Percentiles rank a stretch among this genome's conserved stretches.
phyloP scores from a whole-genome alignment of 2,113 vertebrate genomes.

The Neodontobutis hainanensis region DNA sequence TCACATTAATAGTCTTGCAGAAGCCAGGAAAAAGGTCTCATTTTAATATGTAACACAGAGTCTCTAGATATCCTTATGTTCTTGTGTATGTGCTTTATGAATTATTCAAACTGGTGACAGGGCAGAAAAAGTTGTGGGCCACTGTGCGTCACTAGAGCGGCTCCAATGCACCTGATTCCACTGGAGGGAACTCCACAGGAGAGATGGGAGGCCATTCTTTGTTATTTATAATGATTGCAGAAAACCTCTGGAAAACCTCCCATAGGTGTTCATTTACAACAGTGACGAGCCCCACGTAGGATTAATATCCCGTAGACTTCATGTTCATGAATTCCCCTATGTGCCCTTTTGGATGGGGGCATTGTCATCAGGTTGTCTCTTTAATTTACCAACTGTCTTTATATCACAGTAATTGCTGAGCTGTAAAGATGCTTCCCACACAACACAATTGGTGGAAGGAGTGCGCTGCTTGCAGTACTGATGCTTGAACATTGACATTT shows the following conservation, averaged over 20 bases:
- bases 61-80: not conserved
- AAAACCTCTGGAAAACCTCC: not conserved
- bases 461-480: no score
- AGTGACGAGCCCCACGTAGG: not conserved
- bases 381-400: not conserved
- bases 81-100: not conserved
- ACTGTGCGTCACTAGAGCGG: not conserved
- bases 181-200: not conserved
- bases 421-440: not conserved
- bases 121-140: slow-evolving; percentile 1
- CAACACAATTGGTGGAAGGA: no score
- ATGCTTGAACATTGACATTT: no score
- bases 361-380: not conserved
- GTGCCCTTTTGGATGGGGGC: not conserved
- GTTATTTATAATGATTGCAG: slow-evolving; percentile 2
- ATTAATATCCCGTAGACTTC: not conserved
- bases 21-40: not conserved
- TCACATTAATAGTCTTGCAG: not conserved
- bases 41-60: not conserved
- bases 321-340: not conserved
- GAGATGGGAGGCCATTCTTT: not conserved
- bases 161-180: not conserved
- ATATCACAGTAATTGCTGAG: not conserved
- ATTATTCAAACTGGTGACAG: slow-evolving; percentile 1
- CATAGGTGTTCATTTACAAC: not conserved